Base-by-base conservation (phyloP, 2,888 invertebrate genomes). In the Melinaea marsaeus region DNA sequence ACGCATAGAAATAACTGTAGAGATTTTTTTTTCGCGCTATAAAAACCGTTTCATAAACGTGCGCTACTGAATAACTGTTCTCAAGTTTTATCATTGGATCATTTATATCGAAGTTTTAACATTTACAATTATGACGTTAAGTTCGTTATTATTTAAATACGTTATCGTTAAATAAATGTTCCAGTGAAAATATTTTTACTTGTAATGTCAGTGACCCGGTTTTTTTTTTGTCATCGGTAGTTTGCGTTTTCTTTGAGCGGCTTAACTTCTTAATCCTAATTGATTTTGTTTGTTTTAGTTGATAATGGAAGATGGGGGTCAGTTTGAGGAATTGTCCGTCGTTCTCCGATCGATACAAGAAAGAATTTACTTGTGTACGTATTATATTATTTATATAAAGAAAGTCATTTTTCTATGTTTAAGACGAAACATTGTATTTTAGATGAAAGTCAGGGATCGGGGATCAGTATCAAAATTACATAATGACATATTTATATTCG, bases 211-310 rank as follows among this genome's bases (percentile, higher is more conserved):
- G 80, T 75, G 83, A 83, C 83, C 85, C 71, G 76, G 72, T 76
- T 81, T 51, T 72, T n/a, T 22, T 76, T 76, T 71, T 72, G 77
- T 68, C 76, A 76, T 82, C 80, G 79, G 82, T 79, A 79, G 79
- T 76, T 69, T 72, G 80, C 88, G 88, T 87, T 78, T 72, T 76
- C 85, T 88, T 88, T 86, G 85, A 84, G 51, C 51, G 67, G 73
- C 82, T 84, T 85, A 87, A 88, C 86, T 89, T 88, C 88, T 89
- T 88, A 88, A 89, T 88, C 84, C 87, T 89, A 88, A 90, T 88
- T 90, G 89, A 88, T 84, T 89, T 89, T 89, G 86, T 88, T 88
- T 88, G 89, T 90, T 83, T 79, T 78, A 77, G 73, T 72, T 74
- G 85, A 88, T 88, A 87, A 83, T 80, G 81, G 75, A 79, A 83